Conservation (phyloP, 53 echinoderm and acorn worm genomes). For the Zoroaster sp. region DNA sequence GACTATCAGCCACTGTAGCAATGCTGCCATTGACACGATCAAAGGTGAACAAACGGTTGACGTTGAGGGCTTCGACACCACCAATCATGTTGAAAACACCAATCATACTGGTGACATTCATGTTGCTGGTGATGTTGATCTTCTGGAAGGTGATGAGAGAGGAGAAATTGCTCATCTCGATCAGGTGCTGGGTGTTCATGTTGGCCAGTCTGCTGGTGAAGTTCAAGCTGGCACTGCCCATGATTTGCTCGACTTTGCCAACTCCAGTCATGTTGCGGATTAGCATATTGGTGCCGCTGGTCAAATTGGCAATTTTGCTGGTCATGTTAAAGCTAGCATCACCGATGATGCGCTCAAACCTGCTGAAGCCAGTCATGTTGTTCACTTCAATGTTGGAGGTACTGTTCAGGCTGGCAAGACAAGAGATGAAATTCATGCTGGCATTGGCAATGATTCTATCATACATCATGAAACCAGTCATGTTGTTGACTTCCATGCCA, state of each 20-base stretch:
- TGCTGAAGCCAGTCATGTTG: conserved; percentile 52
- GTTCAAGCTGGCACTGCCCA: conserved; percentile 51
- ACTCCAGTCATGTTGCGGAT: conserved; percentile 34
- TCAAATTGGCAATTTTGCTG: conserved; percentile 26
- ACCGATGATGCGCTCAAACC: conserved; percentile 39
- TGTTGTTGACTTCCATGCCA: conserved; percentile 53
- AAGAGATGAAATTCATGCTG: conserved; percentile 21
- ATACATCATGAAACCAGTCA: conserved; percentile 58
- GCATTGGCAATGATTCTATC: conserved; percentile 50
- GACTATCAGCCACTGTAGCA: background rate
- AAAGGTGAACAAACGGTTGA: conserved; percentile 10
- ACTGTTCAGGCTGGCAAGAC: conserved; percentile 20
- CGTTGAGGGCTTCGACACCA: conserved; percentile 30
- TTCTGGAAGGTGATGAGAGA: conserved; percentile 51
- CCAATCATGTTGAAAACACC: conserved; percentile 3
- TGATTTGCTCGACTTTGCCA: conserved; percentile 35
- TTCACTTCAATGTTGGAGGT: conserved; percentile 31
- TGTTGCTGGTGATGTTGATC: conserved; percentile 18
- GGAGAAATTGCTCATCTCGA: conserved; percentile 16
- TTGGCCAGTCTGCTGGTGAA: conserved; percentile 46
- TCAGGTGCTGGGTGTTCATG: conserved; percentile 27
- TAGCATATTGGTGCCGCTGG: conserved; percentile 3
- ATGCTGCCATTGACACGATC: conserved; percentile 69
- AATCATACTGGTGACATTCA: conserved; percentile 9
- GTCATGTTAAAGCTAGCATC: conserved; percentile 23